phyloP scores from a whole-genome alignment of 2,888 invertebrate species.

The Ptycholaimellus sp. region DNA sequence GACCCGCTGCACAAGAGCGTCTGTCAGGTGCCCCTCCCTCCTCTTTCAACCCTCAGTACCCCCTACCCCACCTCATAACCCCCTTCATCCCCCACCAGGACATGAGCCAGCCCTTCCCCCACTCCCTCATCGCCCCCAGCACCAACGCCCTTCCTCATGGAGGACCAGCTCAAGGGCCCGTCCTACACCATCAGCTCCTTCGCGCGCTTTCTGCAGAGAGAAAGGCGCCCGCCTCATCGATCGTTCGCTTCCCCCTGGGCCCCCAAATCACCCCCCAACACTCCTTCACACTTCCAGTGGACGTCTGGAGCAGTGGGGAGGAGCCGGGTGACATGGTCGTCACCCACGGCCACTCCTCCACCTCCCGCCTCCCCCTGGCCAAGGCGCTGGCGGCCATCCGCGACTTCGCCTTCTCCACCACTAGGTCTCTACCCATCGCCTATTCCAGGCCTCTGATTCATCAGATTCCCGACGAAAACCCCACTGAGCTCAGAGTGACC shows the following conservation, averaged over 20 bases:
- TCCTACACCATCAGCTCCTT: slow-evolving; percentile 20
- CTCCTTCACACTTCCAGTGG: slow-evolving; percentile 27
- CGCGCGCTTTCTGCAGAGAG: slow-evolving; percentile 8
- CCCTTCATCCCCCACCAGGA: slow-evolving; percentile 34
- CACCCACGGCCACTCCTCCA: slow-evolving; percentile 35
- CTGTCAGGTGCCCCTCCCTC: slow-evolving; percentile 29
- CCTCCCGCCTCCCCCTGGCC: slow-evolving; percentile 29
- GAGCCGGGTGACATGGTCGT: slow-evolving; percentile 28
- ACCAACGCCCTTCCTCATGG: slow-evolving; percentile 28
- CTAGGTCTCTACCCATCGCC: too few species aligned
- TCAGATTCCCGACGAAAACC: too few species aligned
- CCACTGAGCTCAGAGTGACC: too few species aligned
- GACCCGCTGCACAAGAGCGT: slow-evolving; percentile 30
- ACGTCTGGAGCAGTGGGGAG: slow-evolving; percentile 34
- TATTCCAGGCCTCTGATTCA: too few species aligned
- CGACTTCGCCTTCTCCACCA: slow-evolving; percentile 34
- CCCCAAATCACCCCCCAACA: background rate
- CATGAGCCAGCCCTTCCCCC: too few species aligned
- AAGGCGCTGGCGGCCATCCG: slow-evolving; percentile 31
- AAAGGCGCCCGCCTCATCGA: slow-evolving; percentile 32
- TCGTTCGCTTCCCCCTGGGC: slow-evolving; percentile 16
- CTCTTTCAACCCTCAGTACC: slow-evolving; percentile 34
- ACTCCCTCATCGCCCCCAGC: too few species aligned
- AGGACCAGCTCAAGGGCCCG: slow-evolving; percentile 36
- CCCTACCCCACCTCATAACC: too few species aligned